Evolutionary conservation across 2,888 invertebrate species (phyloP).

Genomic region (Hyles lineata): DNA sequence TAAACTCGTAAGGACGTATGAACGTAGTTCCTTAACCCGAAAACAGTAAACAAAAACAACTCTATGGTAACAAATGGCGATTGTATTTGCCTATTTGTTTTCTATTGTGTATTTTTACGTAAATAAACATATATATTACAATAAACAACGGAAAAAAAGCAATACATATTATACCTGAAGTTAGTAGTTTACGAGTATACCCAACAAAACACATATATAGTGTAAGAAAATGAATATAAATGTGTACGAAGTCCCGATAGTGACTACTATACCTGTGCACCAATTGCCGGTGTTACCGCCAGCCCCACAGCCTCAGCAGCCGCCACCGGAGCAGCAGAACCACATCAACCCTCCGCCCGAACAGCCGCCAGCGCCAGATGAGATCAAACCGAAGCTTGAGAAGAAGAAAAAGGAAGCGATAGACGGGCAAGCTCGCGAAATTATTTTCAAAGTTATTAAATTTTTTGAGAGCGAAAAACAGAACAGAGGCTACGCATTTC

Average conservation of each 20-base stretch:
- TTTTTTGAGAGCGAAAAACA: constrained; percentile 81
- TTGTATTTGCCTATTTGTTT: constrained; percentile 36
- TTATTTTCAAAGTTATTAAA: constrained; percentile 78
- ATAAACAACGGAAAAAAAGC: not conserved
- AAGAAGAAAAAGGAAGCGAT: constrained; percentile 80
- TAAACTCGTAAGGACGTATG: constrained; percentile 51
- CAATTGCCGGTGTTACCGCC: constrained; percentile 40
- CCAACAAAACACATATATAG: constrained; percentile 1
- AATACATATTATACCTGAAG: constrained; percentile 10
- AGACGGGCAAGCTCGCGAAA: constrained; percentile 77
- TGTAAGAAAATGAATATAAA: constrained; percentile 55
- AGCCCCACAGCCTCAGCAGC: constrained; percentile 42
- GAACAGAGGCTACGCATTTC: constrained; percentile 76
- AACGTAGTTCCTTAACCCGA: constrained; percentile 44
- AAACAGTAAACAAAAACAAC: constrained; percentile 17
- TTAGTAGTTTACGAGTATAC: constrained; percentile 5
- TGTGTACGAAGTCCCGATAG: constrained; percentile 55
- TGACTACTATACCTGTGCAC: constrained; percentile 36
- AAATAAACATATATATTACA: constrained; percentile 39
- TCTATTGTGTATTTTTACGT: constrained; percentile 40
- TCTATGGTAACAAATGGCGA: constrained; percentile 40
- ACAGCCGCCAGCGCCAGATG: constrained; percentile 44
- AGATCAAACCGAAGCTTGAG: constrained; percentile 61
- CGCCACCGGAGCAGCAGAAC: constrained; percentile 46
- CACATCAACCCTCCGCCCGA: constrained; percentile 43